Evolutionary conservation across 2,113 vertebrate genomes (phyloP), one percentile per base, ranked within the genome.

Genomic region (Ceyx cyanopectus): DNA sequence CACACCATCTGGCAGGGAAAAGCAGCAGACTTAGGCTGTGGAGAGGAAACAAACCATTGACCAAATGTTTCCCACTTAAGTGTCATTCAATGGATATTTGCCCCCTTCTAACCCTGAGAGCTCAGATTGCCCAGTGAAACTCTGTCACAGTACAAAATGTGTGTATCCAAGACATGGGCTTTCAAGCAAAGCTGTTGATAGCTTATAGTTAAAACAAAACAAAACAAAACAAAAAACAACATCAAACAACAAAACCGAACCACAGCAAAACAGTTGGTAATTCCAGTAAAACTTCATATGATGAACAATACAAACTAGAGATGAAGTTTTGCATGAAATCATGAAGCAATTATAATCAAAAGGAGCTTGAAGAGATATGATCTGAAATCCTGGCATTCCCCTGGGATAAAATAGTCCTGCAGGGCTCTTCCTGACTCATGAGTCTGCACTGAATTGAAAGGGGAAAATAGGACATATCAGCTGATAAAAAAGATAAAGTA

Each of bases 341-440:
- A 93, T 9, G 5, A 88, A 70, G 80, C 54, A 88, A 86, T 93
- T 96, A 90, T 73, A 90, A 90, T 96, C 85, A 93, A 90, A 93
- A 87, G 30, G 51, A 75, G 26, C 63, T 94, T 92, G 92, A 93
- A 92, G 58, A 94, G 87, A 86, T 91, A 54, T 34, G 89, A 88
- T 90, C 94, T 48, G 76, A 92, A 92, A 95, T 73, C 62, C 84
- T 86, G 81, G 90, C 69, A 81, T 72, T 96, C 87, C 85, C 89
- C 43, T 75, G 87, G 95, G 92, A 92, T 74, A 81, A 92, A 89
- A 81, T 9, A 93, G 58, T 72, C 65, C 87, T 95, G 46, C 76
- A 81, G 92, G 87, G 79, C 76, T 91, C 65, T 93, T 96, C 68
- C 62, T 85, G 57, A 65, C 60, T 95, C 72, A 73, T 60, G 58